Evolutionary conservation across 2,797 vertebrate genomes (phyloP).

Genomic region (Vireo griseus): DNA sequence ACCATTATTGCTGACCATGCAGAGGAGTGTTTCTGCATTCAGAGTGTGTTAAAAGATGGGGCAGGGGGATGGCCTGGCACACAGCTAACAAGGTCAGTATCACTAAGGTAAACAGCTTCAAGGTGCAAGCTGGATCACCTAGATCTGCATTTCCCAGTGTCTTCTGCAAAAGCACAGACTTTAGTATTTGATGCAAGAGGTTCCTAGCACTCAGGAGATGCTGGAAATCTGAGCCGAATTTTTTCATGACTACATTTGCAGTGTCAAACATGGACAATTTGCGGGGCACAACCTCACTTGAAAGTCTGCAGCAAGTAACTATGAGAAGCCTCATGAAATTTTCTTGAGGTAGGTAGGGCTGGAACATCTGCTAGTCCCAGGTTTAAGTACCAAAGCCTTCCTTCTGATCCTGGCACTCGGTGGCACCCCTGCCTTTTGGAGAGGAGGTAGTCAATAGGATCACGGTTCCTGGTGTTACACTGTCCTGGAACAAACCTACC

Average conservation of each 20-base stretch:
- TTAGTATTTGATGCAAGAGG: neutral
- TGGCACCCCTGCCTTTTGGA: neutral
- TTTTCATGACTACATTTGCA: neutral
- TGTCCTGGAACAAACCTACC: neutral
- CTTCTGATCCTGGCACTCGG: neutral
- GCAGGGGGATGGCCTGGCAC: fast-evolving
- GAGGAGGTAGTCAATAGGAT: neutral
- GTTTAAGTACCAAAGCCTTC: neutral
- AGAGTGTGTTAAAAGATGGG: fast-evolving
- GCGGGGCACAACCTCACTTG: neutral
- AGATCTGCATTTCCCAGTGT: neutral
- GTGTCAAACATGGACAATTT: neutral
- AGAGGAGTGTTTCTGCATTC: neutral
- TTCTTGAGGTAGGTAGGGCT: neutral
- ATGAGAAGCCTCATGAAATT: neutral
- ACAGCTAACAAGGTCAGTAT: fast-evolving
- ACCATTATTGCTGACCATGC: fast-evolving
- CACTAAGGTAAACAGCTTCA: neutral
- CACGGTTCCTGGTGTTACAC: fast-evolving
- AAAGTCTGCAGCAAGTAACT: neutral
- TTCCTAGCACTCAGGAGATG: fast-evolving
- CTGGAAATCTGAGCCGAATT: fast-evolving
- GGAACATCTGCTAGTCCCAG: neutral
- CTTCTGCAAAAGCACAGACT: neutral
- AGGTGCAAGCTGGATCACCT: neutral